phyloP scores from a whole-genome alignment of 2,113 vertebrate species.

The Cyanoramphus novaezelandiae region DNA sequence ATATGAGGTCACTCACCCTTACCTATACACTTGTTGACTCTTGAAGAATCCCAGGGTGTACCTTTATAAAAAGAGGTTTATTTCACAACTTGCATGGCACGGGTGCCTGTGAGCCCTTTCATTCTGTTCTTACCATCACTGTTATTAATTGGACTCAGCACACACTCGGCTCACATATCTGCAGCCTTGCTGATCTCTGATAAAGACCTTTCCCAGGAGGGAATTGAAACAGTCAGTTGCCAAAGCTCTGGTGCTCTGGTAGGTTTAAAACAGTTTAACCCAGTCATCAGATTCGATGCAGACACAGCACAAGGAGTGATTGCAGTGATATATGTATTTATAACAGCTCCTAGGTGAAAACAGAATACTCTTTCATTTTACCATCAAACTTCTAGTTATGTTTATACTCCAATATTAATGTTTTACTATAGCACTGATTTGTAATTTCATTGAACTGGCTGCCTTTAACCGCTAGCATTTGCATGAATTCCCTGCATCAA shows the following conservation, averaged over 20 bases:
- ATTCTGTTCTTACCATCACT: not conserved
- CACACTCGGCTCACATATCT: not conserved
- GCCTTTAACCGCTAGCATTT: not conserved
- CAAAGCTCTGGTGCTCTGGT: not conserved
- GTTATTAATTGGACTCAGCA: no score
- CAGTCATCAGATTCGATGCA: not conserved
- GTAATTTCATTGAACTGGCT: not conserved
- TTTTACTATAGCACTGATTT: not conserved
- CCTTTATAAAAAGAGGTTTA: no score
- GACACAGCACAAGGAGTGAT: not conserved
- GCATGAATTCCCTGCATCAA: not conserved
- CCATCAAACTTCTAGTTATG: not conserved
- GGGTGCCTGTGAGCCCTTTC: not conserved
- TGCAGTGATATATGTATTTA: not conserved
- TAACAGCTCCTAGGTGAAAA: not conserved
- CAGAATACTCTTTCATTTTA: not conserved
- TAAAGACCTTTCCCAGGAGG: not conserved
- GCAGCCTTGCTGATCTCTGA: not conserved
- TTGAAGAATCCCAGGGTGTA: fast-evolving
- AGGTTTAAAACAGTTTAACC: not conserved
- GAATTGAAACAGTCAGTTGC: fast-evolving
- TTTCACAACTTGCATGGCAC: not conserved
- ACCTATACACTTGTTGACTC: not conserved
- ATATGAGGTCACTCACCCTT: fast-evolving
- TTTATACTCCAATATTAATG: not conserved